Base-by-base conservation (phyloP, 2,797 vertebrate species). In the Myotis myotis region DNA sequence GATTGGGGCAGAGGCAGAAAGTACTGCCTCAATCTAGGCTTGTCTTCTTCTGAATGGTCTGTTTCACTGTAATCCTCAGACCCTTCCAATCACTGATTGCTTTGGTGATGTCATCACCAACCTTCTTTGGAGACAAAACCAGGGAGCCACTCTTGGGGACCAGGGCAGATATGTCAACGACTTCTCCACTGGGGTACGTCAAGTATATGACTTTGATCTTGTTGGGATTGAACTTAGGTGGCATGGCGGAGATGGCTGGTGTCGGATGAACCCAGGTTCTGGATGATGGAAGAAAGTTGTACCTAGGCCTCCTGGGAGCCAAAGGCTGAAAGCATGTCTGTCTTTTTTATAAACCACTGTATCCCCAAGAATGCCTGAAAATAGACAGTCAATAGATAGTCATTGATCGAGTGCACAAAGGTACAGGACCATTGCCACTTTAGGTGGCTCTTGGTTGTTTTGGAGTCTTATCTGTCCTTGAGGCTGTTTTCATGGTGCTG, bases 401-500 rank as follows among this genome's bases (percentile, higher is more conserved):
- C 36, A 15, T 74, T 76, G 20, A 76, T 22, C 22, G 22, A 49
- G 47, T n/a, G 28, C 19, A 13, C 11, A 1, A 66, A 36, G 86
- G 30, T 74, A 57, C 68, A 55, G 62, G n/a, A 22, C 25, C 44
- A 6, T 68, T 51, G 53, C 36, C 25, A 2, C 28, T 49, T 62
- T 30, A 92, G 55, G 49, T 5, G 16, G 16, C 13, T 38, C 36
- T 90, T 62, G 41, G 87, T 72, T 91, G 51, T 72, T 70, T 57
- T 33, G 30, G 23, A 82, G 1, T 47, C 44, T 76, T 94, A 90
- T 76, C 83, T 80, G 85, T 91, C 62, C 16, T 60, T 30, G 4
- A 93, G 89, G 78, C 51, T 97, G n/a, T 47, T 95, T 97, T 97
- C 87, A 84, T 90, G 64, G 76, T 92, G 30, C 75, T 93, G 20